These are phyloP conservation scores for Chanos chanos DNA, from an alignment of 2,797 vertebrate species.

Conservation along the genomic window DNA sequence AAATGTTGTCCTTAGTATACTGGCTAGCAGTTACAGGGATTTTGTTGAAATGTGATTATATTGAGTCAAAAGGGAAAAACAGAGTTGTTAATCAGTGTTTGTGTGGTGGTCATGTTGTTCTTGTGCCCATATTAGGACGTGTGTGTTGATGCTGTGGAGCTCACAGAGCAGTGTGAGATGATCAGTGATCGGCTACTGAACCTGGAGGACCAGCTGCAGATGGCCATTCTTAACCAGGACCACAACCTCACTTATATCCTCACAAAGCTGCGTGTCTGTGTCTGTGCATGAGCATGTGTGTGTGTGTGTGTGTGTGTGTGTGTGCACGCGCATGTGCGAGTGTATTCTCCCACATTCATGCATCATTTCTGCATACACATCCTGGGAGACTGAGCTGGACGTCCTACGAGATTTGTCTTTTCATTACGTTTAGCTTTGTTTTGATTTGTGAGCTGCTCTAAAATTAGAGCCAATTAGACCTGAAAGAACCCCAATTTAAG, in stretches of 20 bases:
- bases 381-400: too few relatives aligned
- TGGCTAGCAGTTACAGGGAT: too few relatives aligned
- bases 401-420: too few relatives aligned
- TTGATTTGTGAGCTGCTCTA: too few relatives aligned
- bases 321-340: background rate
- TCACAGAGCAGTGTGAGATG: constrained; percentile 80
- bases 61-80: too few relatives aligned
- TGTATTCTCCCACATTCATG: constrained; percentile 23
- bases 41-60: too few relatives aligned
- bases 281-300: background rate
- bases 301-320: background rate
- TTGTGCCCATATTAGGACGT: constrained; percentile 43
- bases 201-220: constrained; percentile 83
- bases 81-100: background rate
- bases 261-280: constrained; percentile 2
- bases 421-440: too few relatives aligned
- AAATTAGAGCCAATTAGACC: too few relatives aligned
- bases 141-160: constrained; percentile 57
- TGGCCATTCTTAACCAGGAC: constrained; percentile 71
- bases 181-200: constrained; percentile 77
- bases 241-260: constrained; percentile 87
- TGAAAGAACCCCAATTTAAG: too few relatives aligned
- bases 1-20: background rate
- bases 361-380: too few relatives aligned
- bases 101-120: background rate